phyloP scores from a whole-genome alignment of 2,113 vertebrate species.

The Bufo bufo region DNA sequence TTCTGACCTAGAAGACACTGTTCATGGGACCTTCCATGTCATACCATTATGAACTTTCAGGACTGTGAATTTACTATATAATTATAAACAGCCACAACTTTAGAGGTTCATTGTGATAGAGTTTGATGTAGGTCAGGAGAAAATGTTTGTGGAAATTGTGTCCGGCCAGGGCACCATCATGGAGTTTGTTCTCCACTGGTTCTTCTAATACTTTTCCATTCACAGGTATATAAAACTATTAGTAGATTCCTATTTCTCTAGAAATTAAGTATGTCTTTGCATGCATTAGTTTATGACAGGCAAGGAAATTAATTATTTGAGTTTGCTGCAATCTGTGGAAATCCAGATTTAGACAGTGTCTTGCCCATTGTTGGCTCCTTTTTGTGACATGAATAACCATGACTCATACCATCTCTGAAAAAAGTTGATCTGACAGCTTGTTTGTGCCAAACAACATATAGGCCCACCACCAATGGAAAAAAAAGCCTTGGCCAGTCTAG shows the following conservation, averaged over 20 bases:
- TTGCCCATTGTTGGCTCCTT: too few species aligned
- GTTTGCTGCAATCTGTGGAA: too few species aligned
- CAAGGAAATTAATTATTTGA: too few species aligned
- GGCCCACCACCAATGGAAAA: too few species aligned
- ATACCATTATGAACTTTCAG: neutral
- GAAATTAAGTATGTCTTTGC: neutral
- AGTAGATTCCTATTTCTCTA: neutral
- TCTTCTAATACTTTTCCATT: neutral
- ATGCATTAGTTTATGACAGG: neutral
- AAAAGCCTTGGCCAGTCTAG: too few species aligned
- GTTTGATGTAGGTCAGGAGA: neutral
- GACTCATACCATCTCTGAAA: too few species aligned
- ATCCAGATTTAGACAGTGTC: too few species aligned
- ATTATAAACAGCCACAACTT: neutral
- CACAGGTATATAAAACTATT: neutral
- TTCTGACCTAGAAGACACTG: neutral
- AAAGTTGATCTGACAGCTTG: too few species aligned
- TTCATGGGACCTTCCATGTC: neutral
- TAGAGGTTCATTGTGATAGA: neutral
- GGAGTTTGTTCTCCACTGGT: neutral
- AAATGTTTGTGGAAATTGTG: neutral
- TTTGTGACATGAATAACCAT: too few species aligned
- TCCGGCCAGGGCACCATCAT: neutral
- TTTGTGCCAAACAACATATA: too few species aligned
- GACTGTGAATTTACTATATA: neutral